Conservation (phyloP, 2,888 invertebrate species). For the Operophtera brumata region DNA sequence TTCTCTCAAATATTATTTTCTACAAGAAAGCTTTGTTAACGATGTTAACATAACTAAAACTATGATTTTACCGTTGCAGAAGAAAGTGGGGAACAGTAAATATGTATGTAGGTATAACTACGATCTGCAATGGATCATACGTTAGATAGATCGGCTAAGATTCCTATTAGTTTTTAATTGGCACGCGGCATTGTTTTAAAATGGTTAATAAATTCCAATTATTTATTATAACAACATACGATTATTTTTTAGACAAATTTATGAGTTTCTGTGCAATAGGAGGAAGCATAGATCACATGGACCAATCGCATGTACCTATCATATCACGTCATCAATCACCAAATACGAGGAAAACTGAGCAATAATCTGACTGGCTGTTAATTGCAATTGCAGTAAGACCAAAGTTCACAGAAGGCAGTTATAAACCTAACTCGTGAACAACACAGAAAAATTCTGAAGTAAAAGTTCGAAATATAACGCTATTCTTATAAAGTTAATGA, state of each 20-base stretch:
- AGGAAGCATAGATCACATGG: background rate
- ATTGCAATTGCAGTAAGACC: background rate
- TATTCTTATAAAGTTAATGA: too few relatives aligned
- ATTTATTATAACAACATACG: background rate
- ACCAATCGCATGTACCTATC: background rate
- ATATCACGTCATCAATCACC: background rate
- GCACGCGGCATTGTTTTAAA: conserved; percentile 29
- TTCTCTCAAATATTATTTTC: conserved; percentile 33
- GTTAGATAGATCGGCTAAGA: conserved; percentile 45
- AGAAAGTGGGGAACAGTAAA: conserved; percentile 61
- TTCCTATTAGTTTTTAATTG: conserved; percentile 63
- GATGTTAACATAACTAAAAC: conserved; percentile 30
- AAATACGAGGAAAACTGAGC: background rate
- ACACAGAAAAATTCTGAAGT: background rate
- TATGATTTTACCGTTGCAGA: conserved; percentile 63
- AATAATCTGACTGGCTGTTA: background rate
- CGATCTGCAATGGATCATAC: conserved; percentile 48
- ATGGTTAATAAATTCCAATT: conserved; percentile 12
- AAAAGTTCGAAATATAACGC: background rate
- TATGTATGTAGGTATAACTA: conserved; percentile 47
- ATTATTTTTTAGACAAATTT: background rate
- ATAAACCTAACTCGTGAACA: background rate
- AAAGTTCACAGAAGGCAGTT: background rate
- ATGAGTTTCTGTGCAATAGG: too few relatives aligned
- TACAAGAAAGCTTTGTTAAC: conserved; percentile 48